These are phyloP conservation scores for Sapayoa aenigma DNA, from an alignment of 2,113 vertebrate genomes.

Conservation along the genomic window DNA sequence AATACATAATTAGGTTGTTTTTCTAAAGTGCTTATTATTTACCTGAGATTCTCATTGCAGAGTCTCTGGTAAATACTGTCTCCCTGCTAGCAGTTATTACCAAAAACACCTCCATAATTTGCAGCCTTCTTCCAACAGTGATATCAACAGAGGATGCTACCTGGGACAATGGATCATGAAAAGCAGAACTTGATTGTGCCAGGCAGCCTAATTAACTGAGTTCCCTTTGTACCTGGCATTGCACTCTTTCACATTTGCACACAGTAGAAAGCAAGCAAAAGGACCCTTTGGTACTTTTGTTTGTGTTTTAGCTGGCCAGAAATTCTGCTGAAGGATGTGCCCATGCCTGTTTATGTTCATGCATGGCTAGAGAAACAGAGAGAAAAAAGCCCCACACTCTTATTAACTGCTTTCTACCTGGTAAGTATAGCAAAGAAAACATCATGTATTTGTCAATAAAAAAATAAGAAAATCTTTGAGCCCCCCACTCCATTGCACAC, in stretches of 20 bases:
- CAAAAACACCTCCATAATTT: not conserved
- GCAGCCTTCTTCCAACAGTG: not conserved
- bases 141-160: not conserved
- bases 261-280: not conserved
- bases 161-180: not conserved
- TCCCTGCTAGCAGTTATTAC: slow-evolving; percentile 41
- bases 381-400: not conserved
- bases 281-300: not conserved
- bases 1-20: slow-evolving; percentile 64
- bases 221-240: not conserved
- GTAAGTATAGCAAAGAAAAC: not conserved
- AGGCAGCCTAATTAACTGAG: not conserved
- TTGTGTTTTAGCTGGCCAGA: not conserved
- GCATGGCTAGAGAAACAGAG: not conserved
- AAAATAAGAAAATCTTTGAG: not conserved
- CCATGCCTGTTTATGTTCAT: accelerated
- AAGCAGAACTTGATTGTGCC: not conserved
- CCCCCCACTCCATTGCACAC: not conserved
- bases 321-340: slow-evolving; percentile 1
- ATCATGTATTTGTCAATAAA: not conserved
- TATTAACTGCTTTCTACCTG: not conserved
- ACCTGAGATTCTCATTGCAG: slow-evolving; percentile 43
- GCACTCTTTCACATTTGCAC: not conserved
- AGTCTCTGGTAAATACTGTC: slow-evolving; percentile 50
- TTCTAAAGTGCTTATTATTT: slow-evolving; percentile 70